Percentiles rank a stretch among this genome's conserved stretches.
phyloP scores from a whole-genome alignment of 2,888 invertebrate species.

The Acleris cristana region DNA sequence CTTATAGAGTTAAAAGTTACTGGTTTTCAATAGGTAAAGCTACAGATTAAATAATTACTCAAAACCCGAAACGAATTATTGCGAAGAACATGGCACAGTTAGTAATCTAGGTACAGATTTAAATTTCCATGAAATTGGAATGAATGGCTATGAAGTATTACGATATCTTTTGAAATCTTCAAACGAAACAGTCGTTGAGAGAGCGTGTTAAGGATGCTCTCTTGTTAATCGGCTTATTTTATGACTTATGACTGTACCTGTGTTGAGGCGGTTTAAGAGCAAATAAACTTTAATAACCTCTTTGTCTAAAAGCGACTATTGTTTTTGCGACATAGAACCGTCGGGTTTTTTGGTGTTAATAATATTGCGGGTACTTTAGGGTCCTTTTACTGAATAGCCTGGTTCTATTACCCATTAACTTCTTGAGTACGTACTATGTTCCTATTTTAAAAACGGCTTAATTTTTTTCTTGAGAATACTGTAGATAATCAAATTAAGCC shows the following conservation, averaged over 20 bases:
- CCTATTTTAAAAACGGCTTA: no score
- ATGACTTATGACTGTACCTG: slow-evolving; percentile 11
- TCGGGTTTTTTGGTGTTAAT: not conserved
- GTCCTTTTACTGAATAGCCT: no score
- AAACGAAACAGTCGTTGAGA: slow-evolving; percentile 8
- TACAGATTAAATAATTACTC: slow-evolving; percentile 8
- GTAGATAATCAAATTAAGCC: no score
- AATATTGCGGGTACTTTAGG: no score
- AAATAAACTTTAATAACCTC: slow-evolving; percentile 17
- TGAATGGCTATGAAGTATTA: slow-evolving; percentile 20
- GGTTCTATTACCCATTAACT: no score
- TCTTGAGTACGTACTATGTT: no score
- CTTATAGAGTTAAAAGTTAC: no score
- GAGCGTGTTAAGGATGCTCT: slow-evolving; percentile 19
- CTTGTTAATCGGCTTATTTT: slow-evolving; percentile 26
- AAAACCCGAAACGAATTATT: slow-evolving; percentile 18
- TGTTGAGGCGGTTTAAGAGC: no score
- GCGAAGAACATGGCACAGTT: slow-evolving; percentile 18
- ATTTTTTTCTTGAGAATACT: no score
- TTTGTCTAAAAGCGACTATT: slow-evolving; percentile 7
- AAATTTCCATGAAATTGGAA: slow-evolving; percentile 18
- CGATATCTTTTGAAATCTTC: slow-evolving; percentile 26
- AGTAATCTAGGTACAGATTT: slow-evolving; percentile 11
- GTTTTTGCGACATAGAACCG: not conserved
- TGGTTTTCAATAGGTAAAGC: no score